Evolutionary conservation across 2,888 invertebrate species (phyloP), one percentile per base, ranked within the genome.

Genomic region (Stictocephala bisonia): DNA sequence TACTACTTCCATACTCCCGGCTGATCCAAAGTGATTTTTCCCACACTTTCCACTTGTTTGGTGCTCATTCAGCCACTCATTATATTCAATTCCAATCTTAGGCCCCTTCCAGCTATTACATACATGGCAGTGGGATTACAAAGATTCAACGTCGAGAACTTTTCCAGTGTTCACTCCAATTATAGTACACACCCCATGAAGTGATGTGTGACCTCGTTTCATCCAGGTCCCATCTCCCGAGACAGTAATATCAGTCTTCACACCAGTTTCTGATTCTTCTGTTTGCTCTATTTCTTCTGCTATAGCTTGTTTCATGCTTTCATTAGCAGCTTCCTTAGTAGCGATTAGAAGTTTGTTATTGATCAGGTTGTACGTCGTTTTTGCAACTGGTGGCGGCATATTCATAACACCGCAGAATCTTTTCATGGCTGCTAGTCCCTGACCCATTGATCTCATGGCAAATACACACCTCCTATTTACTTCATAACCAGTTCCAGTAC

Each of bases 1-100:
- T n/a, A n/a, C n/a, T 3, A 75, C 75, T 67, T 76, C 74, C 74
- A 76, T 74, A 18, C 56, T 56, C 9, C 56, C 56, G 15, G 56
- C 26, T 26, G 56, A 56, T 15, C 58, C 58, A 27, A 29, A 58
- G 31, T 29, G 31, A 31, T 58, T 58, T 58, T 24, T 58, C 11
- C 20, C 31, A 18, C 58, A 58, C 27, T 58, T 58, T 11, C 58
- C 35, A n/a, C n/a, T n/a, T n/a, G n/a, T n/a, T 44, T 41, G 41
- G 13, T 22, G 48, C 4, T 44, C n/a, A 9, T 66, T 26, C 22
- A 66, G 66, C 48, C 48, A 66, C 7, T 66, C 26, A 44, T 66
- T 41, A 66, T 44, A 66, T 18, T 48, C n/a, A 40, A 2, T 29
- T 13, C 56, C 41, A 9, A 3, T 41, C 40, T 64, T 64, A 41